These are phyloP conservation scores for Caenorhabditis sp. DNA, from an alignment of 2,888 invertebrate genomes.

Conservation along the genomic window DNA sequence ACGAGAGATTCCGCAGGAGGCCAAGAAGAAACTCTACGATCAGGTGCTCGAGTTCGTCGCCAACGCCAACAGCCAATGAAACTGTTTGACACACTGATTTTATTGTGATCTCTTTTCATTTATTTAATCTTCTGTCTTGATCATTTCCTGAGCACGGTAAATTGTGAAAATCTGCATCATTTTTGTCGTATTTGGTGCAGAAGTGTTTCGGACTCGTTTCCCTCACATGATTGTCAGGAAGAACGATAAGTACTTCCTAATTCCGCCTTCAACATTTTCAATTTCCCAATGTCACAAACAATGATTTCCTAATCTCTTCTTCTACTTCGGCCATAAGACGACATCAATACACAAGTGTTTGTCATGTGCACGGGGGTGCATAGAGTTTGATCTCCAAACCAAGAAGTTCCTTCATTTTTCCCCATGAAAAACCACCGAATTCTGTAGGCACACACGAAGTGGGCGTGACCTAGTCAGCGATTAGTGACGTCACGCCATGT, in stretches of 20 bases:
- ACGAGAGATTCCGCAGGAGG: constrained; percentile 45
- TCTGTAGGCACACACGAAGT: background rate
- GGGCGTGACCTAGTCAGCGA: too few relatives aligned
- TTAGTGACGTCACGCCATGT: constrained; percentile 43
- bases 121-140: too few relatives aligned
- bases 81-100: background rate
- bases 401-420: constrained; percentile 12
- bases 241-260: too few relatives aligned
- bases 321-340: too few relatives aligned
- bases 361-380: background rate
- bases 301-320: too few relatives aligned
- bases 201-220: background rate
- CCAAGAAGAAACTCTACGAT: constrained; percentile 56
- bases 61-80: constrained; percentile 26
- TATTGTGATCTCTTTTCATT: constrained; percentile 16
- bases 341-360: constrained; percentile 32
- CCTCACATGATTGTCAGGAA: constrained; percentile 6
- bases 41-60: constrained; percentile 51
- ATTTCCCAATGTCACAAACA: constrained; percentile 2
- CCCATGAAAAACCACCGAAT: constrained; percentile 1
- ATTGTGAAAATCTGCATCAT: too few relatives aligned
- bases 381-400: constrained; percentile 10
- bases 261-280: background rate
- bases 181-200: too few relatives aligned
- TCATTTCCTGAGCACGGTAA: too few relatives aligned